Conservation (phyloP, 1,140 invertebrate species). For the Colletes gigas region DNA sequence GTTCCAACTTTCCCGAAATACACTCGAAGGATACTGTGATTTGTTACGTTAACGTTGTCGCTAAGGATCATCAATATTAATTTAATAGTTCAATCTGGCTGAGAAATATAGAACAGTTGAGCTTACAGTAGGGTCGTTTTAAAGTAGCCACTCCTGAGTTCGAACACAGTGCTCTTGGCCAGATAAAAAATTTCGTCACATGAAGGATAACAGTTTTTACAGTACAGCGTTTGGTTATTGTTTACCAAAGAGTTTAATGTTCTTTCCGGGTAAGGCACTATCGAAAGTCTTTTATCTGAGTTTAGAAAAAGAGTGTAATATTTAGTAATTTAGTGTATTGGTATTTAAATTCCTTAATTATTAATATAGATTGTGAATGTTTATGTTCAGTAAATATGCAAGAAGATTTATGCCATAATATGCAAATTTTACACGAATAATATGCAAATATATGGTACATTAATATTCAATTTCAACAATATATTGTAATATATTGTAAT, state of each 20-base stretch:
- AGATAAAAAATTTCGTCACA: slow-evolving; percentile 63
- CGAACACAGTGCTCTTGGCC: slow-evolving; percentile 27
- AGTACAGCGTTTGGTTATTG: slow-evolving; percentile 44
- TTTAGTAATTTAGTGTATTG: no score
- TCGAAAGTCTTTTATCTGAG: slow-evolving; percentile 50
- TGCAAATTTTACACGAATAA: no score
- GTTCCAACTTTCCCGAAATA: slow-evolving; percentile 66
- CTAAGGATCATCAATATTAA: not conserved
- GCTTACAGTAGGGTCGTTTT: slow-evolving; percentile 57
- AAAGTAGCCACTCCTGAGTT: slow-evolving; percentile 7
- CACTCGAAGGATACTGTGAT: slow-evolving; percentile 71
- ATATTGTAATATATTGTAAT: not conserved
- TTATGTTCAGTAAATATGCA: no score
- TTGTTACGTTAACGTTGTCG: not conserved
- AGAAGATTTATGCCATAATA: no score
- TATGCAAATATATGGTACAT: no score
- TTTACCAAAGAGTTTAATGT: not conserved
- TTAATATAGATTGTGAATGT: no score
- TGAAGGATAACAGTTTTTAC: slow-evolving; percentile 63
- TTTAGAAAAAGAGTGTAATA: no score
- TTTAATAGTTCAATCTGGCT: not conserved
- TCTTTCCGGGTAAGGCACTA: slow-evolving; percentile 48
- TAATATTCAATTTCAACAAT: no score
- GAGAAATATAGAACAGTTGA: not conserved
- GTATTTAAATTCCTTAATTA: no score